These are phyloP conservation scores for Crematogaster levior DNA, from an alignment of 2,888 invertebrate species.

Conservation along the genomic window DNA sequence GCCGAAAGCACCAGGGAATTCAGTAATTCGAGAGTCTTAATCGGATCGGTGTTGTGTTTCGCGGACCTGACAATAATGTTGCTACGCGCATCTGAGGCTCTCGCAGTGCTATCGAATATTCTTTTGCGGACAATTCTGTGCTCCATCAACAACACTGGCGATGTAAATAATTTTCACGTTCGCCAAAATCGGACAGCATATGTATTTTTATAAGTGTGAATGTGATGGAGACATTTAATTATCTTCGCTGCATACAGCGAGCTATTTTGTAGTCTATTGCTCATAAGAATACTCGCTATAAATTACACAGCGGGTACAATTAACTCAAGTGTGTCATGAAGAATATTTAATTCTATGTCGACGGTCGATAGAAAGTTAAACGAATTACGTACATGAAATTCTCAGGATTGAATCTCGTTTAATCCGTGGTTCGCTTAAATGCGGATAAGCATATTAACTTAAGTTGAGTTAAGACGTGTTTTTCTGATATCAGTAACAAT, in stretches of 20 bases:
- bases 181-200: not conserved
- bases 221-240: not conserved
- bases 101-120: not conserved
- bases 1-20: slow-evolving; percentile 58
- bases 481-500: not conserved
- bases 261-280: not conserved
- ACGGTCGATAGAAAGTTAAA: not conserved
- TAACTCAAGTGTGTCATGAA: not conserved
- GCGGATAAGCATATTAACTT: not conserved
- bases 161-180: not conserved
- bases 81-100: slow-evolving; percentile 47
- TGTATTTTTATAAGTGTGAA: not conserved
- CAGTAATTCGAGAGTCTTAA: slow-evolving; percentile 80
- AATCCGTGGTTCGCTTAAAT: not conserved
- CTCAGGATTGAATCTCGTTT: not conserved
- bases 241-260: not conserved
- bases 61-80: slow-evolving; percentile 69
- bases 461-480: not conserved
- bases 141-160: not conserved
- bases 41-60: slow-evolving; percentile 80
- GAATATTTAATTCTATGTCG: slow-evolving; percentile 6
- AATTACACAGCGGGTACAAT: slow-evolving; percentile 10
- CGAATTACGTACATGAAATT: not conserved
- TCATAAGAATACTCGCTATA: not conserved
- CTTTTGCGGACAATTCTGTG: not conserved